Percentiles rank a stretch among this genome's conserved stretches.
Conservation (phyloP, 2,797 vertebrate species). For the Telmatherina bonti region DNA sequence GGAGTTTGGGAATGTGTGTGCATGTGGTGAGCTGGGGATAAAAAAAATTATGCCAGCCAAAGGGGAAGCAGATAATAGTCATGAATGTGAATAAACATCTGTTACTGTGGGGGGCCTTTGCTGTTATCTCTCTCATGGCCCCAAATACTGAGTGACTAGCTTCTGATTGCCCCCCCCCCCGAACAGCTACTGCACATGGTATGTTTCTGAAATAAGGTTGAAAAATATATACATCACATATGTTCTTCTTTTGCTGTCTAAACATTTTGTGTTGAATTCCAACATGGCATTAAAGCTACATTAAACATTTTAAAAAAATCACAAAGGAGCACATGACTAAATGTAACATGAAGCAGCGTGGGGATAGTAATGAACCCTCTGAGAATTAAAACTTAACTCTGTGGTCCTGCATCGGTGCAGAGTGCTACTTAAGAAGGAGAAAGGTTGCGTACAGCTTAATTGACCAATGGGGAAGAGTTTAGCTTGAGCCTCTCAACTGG, state of each 20-base stretch:
- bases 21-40: background rate
- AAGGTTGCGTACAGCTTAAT: too few species aligned
- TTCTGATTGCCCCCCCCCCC: conserved; percentile 3
- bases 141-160: conserved; percentile 8
- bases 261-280: background rate
- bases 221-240: background rate
- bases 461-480: too few species aligned
- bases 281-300: background rate
- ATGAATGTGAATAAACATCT: conserved; percentile 42
- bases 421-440: too few species aligned
- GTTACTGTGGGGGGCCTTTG: conserved; percentile 30
- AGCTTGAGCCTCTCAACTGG: background rate
- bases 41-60: conserved; percentile 27
- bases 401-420: too few species aligned
- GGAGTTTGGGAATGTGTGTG: conserved; percentile 5
- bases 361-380: background rate
- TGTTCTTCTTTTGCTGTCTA: background rate
- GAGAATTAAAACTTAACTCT: too few species aligned
- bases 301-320: background rate
- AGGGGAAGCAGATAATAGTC: conserved; percentile 25
- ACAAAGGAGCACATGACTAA: background rate
- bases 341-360: background rate
- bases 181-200: background rate
- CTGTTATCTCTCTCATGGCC: conserved; percentile 33
- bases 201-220: background rate